Evolutionary conservation across 2,797 vertebrate species (phyloP).

Genomic region (Zonotrichia albicollis): DNA sequence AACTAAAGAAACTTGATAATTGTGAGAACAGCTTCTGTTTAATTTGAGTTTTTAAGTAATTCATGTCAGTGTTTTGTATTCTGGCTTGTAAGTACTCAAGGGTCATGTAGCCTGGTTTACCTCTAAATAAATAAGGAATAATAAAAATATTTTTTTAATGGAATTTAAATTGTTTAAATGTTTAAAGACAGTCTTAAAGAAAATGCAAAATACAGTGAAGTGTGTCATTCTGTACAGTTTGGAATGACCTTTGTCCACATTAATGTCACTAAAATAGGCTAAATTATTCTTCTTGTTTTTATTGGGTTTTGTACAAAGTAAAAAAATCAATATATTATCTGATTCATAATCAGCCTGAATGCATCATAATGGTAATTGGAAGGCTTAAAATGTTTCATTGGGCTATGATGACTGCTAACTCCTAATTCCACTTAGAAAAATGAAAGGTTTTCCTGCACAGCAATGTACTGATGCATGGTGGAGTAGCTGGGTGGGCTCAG

Average conservation of each 20-base stretch:
- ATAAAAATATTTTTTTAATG: not conserved
- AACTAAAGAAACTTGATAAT: not conserved
- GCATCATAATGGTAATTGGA: not conserved
- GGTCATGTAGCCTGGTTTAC: not conserved
- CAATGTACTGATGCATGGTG: accelerated
- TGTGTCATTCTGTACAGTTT: not conserved
- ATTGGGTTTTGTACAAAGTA: not conserved
- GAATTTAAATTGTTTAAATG: not conserved
- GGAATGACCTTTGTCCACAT: not conserved
- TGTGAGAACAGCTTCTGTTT: not conserved
- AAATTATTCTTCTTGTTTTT: not conserved
- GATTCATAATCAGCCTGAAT: not conserved
- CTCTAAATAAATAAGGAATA: not conserved
- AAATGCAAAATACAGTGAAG: not conserved
- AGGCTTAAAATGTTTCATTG: not conserved
- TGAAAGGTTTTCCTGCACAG: not conserved
- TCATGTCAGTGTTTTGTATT: not conserved
- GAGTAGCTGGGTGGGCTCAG: not conserved
- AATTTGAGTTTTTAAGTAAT: accelerated
- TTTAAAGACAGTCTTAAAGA: not conserved
- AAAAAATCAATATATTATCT: not conserved
- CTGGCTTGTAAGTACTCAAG: not conserved
- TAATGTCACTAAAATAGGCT: not conserved
- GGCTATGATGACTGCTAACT: not conserved
- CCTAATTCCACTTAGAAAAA: not conserved